Conservation (phyloP, 92 coral and sea anemone genomes). For the Heteractis magnifica region DNA sequence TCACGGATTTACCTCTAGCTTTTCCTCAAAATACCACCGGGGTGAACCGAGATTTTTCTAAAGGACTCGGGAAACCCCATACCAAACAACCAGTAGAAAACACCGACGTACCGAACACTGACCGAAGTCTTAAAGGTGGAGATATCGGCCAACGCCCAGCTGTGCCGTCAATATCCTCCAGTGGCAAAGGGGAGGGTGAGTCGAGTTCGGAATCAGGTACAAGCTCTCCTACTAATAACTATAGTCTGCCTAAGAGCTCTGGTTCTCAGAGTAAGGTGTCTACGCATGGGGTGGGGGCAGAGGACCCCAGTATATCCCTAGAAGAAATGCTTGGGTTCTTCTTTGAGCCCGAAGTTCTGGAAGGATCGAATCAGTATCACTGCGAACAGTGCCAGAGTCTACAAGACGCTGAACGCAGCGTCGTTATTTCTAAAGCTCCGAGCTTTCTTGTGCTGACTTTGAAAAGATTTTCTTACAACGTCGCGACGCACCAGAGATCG, state of each 20-base stretch:
- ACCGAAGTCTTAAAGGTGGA: slow-evolving; percentile 89
- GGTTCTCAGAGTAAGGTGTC: slow-evolving; percentile 39
- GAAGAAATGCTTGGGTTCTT: slow-evolving; percentile 83
- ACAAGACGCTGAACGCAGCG: slow-evolving; percentile 93
- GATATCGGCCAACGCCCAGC: slow-evolving; percentile 69
- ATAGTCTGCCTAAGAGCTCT: slow-evolving; percentile 45
- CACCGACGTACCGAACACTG: slow-evolving; percentile 44
- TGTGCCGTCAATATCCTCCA: slow-evolving; percentile 42
- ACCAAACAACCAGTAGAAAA: slow-evolving; percentile 47
- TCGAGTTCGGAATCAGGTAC: slow-evolving; percentile 45
- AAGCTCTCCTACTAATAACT: slow-evolving; percentile 38
- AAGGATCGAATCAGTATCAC: slow-evolving; percentile 87
- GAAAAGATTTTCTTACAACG: slow-evolving; percentile 90
- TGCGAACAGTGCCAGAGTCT: slow-evolving; percentile 86
- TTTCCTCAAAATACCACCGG: slow-evolving; percentile 70
- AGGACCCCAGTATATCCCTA: slow-evolving; percentile 53
- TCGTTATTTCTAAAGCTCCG: slow-evolving; percentile 77
- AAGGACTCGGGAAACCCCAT: slow-evolving; percentile 1
- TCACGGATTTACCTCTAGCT: slow-evolving; percentile 88
- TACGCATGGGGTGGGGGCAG: slow-evolving; percentile 50
- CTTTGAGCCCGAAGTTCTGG: slow-evolving; percentile 84
- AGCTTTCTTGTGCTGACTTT: slow-evolving; percentile 74
- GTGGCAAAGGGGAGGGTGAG: slow-evolving; percentile 48
- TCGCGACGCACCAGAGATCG: slow-evolving; percentile 80
- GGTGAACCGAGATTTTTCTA: slow-evolving; percentile 4